A percentile compares a stretch with the other conserved stretches of the same genome.
These are phyloP conservation scores for Desoria tigrina DNA, from an alignment of 2,888 invertebrate genomes.

Conservation along the genomic window DNA sequence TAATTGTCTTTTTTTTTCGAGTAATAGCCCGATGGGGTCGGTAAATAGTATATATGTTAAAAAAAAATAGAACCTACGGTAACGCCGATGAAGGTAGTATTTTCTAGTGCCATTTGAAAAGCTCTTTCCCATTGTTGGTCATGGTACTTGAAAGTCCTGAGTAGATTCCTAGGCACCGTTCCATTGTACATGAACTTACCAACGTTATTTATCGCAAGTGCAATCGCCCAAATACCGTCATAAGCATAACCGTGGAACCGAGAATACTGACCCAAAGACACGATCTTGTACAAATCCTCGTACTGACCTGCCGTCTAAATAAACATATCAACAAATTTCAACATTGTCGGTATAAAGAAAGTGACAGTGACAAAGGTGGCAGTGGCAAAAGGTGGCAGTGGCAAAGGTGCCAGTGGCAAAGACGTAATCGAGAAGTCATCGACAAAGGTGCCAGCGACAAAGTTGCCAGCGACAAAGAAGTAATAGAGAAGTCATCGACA, in stretches of 20 bases:
- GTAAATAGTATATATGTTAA: too few relatives aligned
- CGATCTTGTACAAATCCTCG: slow-evolving; percentile 76
- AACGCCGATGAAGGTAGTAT: slow-evolving; percentile 90
- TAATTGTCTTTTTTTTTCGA: too few relatives aligned
- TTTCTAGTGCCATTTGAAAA: slow-evolving; percentile 82
- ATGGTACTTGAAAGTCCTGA: slow-evolving; percentile 78
- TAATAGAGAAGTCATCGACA: background rate
- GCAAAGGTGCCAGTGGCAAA: too few relatives aligned
- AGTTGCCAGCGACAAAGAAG: background rate
- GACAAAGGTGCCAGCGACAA: too few relatives aligned
- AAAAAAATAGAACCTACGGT: slow-evolving; percentile 64
- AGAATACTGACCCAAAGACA: slow-evolving; percentile 80
- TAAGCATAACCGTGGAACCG: slow-evolving; percentile 95
- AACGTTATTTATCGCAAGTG: slow-evolving; percentile 65
- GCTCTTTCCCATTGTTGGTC: slow-evolving; percentile 84
- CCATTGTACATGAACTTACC: background rate
- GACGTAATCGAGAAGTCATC: too few relatives aligned
- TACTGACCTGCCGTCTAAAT: slow-evolving; percentile 85
- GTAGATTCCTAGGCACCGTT: background rate
- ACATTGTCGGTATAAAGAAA: too few relatives aligned
- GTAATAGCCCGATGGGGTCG: too few relatives aligned
- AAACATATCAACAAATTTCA: slow-evolving; percentile 1
- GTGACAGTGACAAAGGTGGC: too few relatives aligned
- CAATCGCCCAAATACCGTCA: slow-evolving; percentile 98
- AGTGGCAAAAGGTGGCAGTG: too few relatives aligned